Percentiles rank a stretch among this genome's conserved stretches.
Evolutionary conservation across 2,888 invertebrate species (phyloP).

Genomic region (Netelia melanura): DNA sequence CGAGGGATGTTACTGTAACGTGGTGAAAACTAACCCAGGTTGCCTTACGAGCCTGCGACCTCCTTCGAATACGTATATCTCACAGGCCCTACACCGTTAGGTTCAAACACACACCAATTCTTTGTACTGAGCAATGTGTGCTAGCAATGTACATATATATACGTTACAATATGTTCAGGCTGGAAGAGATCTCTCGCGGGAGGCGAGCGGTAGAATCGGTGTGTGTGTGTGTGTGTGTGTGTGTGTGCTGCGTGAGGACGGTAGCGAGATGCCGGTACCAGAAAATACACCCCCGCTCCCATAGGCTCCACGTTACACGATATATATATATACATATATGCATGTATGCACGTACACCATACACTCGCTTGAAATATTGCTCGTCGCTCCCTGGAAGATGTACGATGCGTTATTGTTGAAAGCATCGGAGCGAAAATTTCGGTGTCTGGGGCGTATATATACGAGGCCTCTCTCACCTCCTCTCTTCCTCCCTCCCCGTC

Average conservation of each 20-base stretch:
- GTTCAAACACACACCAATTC: constrained; percentile 23
- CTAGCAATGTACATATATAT: constrained; percentile 10
- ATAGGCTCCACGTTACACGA: constrained; percentile 53
- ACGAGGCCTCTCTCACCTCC: constrained; percentile 39
- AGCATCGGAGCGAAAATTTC: constrained; percentile 83
- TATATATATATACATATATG: constrained; percentile 50
- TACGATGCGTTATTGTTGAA: constrained; percentile 83
- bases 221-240: constrained; percentile 29
- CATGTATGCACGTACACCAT: constrained; percentile 68
- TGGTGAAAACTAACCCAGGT: background rate
- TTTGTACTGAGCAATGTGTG: constrained; percentile 27
- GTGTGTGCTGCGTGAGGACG: constrained; percentile 45
- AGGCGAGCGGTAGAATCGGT: constrained; percentile 31
- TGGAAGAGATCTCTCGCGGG: constrained; percentile 46
- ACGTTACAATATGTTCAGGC: constrained; percentile 41
- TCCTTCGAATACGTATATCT: constrained; percentile 34
- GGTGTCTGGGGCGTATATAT: constrained; percentile 80
- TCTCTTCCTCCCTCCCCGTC: constrained; percentile 27
- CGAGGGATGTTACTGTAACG: constrained; percentile 1
- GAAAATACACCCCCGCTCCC: constrained; percentile 35
- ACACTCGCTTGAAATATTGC: constrained; percentile 82
- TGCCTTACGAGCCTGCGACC: background rate
- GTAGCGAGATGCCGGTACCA: constrained; percentile 50
- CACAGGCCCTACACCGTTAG: constrained; percentile 14
- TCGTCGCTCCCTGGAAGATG: constrained; percentile 82